A percentile compares a stretch with the other conserved stretches of the same genome.
Evolutionary conservation across 2,113 vertebrate species (phyloP).

Genomic region (Emydura subglobosa): DNA sequence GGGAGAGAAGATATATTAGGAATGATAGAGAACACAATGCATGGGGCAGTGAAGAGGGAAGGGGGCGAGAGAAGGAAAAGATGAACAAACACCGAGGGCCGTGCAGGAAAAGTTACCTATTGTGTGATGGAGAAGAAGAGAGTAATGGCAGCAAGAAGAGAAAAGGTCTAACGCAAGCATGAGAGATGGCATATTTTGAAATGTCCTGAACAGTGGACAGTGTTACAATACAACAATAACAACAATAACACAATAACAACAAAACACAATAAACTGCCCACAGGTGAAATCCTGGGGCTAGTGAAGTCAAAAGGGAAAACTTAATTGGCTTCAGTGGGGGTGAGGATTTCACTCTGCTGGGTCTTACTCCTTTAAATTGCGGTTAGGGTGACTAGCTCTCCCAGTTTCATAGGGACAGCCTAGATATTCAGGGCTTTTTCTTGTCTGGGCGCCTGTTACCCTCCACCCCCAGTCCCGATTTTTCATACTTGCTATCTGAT

Average conservation of each 20-base stretch:
- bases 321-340: no score
- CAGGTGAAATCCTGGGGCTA: no score
- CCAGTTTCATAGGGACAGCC: no score
- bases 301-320: background rate
- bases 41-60: background rate
- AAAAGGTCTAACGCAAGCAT: background rate
- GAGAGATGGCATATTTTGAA: background rate
- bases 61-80: background rate
- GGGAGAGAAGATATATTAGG: background rate
- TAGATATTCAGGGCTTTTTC: no score
- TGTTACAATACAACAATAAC: no score
- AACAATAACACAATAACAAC: background rate
- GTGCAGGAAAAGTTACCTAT: background rate
- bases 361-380: background rate
- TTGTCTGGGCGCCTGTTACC: no score
- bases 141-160: background rate
- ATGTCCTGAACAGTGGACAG: background rate
- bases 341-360: background rate
- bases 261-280: background rate
- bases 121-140: background rate
- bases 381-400: no score
- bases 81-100: background rate
- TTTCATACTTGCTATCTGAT: no score
- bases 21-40: background rate
- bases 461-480: no score